Evolutionary conservation across 1,140 invertebrate species (phyloP).

Genomic region (Andricus grossulariae): DNA sequence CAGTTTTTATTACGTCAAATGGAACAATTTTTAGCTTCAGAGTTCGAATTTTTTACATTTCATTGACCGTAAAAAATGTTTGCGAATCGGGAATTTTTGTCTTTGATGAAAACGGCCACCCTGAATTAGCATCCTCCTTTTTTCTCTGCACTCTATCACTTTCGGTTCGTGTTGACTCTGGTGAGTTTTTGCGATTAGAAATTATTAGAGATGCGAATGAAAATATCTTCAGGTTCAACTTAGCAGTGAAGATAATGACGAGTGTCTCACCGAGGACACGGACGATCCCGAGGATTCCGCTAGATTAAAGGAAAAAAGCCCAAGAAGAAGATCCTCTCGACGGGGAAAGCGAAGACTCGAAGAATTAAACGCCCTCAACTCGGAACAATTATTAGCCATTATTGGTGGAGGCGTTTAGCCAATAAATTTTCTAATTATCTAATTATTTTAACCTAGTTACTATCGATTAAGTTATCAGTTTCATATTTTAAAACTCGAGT

Average conservation of each 20-base stretch:
- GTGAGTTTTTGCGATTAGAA: background rate
- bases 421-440: background rate
- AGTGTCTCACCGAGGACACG: constrained; percentile 58
- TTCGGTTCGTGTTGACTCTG: too few species aligned
- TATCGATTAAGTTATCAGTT: background rate
- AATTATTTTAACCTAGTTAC: background rate
- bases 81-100: too few species aligned
- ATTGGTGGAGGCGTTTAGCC: constrained; percentile 51
- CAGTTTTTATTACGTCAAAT: too few species aligned
- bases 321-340: constrained; percentile 31
- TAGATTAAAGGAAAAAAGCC: constrained; percentile 33
- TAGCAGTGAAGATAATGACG: constrained; percentile 66
- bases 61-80: too few species aligned
- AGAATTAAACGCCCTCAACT: constrained; percentile 48
- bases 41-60: too few species aligned
- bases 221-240: constrained; percentile 55
- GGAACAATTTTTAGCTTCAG: too few species aligned
- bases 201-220: background rate
- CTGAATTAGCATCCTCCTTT: too few species aligned
- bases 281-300: constrained; percentile 41
- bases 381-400: constrained; percentile 62
- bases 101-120: too few species aligned
- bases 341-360: constrained; percentile 38
- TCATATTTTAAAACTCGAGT: background rate
- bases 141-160: too few species aligned